Conservation (phyloP, 1,140 invertebrate genomes). For the Saccostrea glomerata region DNA sequence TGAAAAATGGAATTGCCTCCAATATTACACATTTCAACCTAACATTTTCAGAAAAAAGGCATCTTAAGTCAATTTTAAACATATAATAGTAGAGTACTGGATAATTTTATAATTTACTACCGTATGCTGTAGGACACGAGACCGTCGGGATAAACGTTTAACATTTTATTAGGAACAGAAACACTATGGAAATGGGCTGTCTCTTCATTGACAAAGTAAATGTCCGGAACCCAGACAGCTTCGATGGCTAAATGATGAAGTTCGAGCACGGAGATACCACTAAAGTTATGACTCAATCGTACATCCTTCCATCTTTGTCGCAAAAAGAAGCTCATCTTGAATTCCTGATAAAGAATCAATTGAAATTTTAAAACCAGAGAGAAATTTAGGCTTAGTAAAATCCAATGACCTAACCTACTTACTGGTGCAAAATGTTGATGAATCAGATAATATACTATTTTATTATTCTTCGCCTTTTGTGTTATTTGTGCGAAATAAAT, state of each 20-base stretch:
- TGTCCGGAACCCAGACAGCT: slow-evolving; percentile 79
- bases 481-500: too few species aligned
- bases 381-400: not conserved
- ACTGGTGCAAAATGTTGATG: too few species aligned
- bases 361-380: not conserved
- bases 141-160: slow-evolving; percentile 76
- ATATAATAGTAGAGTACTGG: too few species aligned
- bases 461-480: too few species aligned
- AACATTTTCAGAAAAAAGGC: too few species aligned
- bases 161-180: slow-evolving; percentile 79
- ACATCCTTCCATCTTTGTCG: slow-evolving; percentile 63
- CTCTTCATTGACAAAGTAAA: slow-evolving; percentile 80
- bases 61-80: too few species aligned
- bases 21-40: too few species aligned
- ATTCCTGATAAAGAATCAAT: slow-evolving; percentile 59
- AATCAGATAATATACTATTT: too few species aligned
- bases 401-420: not conserved
- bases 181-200: slow-evolving; percentile 78
- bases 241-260: slow-evolving; percentile 54
- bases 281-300: slow-evolving; percentile 50
- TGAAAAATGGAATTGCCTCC: slow-evolving; percentile 47
- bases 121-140: slow-evolving; percentile 78
- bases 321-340: slow-evolving; percentile 61
- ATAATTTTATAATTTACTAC: slow-evolving; percentile 59
- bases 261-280: slow-evolving; percentile 53